Evolutionary conservation across 2,888 invertebrate species (phyloP).

Genomic region (Sipha maydis): DNA sequence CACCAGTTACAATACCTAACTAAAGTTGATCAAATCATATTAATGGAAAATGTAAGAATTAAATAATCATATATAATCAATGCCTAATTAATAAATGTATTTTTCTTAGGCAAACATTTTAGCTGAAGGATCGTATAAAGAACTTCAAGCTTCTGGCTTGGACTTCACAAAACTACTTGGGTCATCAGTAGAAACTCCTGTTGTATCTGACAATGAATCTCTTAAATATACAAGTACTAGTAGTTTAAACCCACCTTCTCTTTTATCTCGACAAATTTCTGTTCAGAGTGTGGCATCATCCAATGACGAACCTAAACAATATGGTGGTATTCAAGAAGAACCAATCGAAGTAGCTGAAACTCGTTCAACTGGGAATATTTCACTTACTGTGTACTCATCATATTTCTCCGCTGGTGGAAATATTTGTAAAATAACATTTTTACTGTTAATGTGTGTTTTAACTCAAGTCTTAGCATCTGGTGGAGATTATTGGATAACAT

Average conservation of each 20-base stretch:
- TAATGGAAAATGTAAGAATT: slow-evolving; percentile 68
- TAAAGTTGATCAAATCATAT: slow-evolving; percentile 73
- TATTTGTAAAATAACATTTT: slow-evolving; percentile 72
- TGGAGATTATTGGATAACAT: slow-evolving; percentile 78
- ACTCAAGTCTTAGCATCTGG: slow-evolving; percentile 74
- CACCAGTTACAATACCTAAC: slow-evolving; percentile 86
- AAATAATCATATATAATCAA: neutral
- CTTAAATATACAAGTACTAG: slow-evolving; percentile 62
- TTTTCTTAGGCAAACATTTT: slow-evolving; percentile 69
- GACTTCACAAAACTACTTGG: slow-evolving; percentile 80
- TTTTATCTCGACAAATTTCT: slow-evolving; percentile 63
- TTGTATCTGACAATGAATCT: slow-evolving; percentile 66
- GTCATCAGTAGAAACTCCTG: slow-evolving; percentile 70
- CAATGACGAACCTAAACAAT: slow-evolving; percentile 63
- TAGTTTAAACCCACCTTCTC: slow-evolving; percentile 24
- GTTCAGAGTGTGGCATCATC: slow-evolving; percentile 65
- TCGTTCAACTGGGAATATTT: slow-evolving; percentile 74
- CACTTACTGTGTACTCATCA: slow-evolving; percentile 73
- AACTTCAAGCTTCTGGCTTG: slow-evolving; percentile 78
- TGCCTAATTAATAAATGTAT: neutral
- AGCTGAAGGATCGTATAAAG: slow-evolving; percentile 74
- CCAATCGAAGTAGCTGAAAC: slow-evolving; percentile 70
- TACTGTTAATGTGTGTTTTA: slow-evolving; percentile 74
- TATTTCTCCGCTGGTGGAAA: slow-evolving; percentile 81
- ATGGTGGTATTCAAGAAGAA: slow-evolving; percentile 25